Evolutionary conservation across 1,140 invertebrate genomes (phyloP).

Genomic region (Metopolophium dirhodum): DNA sequence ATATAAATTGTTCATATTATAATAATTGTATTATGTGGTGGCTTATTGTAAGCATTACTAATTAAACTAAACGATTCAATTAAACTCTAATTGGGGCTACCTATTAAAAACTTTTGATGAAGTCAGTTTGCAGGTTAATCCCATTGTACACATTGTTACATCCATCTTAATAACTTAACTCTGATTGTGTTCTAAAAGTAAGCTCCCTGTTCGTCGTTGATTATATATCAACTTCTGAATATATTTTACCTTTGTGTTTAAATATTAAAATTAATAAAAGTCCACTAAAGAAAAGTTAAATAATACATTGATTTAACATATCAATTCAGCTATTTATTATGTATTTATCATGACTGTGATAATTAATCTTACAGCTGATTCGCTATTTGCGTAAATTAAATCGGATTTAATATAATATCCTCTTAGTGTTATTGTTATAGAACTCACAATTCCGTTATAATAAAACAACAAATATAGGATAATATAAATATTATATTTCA

Average conservation of each 20-base stretch:
- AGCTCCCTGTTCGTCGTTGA: not conserved
- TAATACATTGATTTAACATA: not conserved
- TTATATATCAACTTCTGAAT: not conserved
- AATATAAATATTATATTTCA: not conserved
- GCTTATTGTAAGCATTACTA: not conserved
- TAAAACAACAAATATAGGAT: slow-evolving; percentile 4
- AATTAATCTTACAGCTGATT: not conserved
- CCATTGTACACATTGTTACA: not conserved
- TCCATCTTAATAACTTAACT: not conserved
- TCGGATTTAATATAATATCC: not conserved
- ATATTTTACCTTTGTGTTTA: not conserved
- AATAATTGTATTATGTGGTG: not conserved
- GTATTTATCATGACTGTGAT: not conserved
- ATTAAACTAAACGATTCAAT: slow-evolving; percentile 29
- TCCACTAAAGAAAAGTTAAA: not conserved
- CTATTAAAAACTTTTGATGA: slow-evolving; percentile 37
- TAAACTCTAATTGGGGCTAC: slow-evolving; percentile 25
- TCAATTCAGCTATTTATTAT: not conserved
- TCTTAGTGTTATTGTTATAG: not conserved
- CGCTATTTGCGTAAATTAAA: not conserved
- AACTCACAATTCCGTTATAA: not conserved
- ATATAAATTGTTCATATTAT: slow-evolving; percentile 7
- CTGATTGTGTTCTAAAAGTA: slow-evolving; percentile 19
- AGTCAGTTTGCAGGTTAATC: not conserved
- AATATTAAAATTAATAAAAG: not conserved